Base-by-base conservation (phyloP, 2,888 invertebrate genomes). In the Synanthedon vespiformis region DNA sequence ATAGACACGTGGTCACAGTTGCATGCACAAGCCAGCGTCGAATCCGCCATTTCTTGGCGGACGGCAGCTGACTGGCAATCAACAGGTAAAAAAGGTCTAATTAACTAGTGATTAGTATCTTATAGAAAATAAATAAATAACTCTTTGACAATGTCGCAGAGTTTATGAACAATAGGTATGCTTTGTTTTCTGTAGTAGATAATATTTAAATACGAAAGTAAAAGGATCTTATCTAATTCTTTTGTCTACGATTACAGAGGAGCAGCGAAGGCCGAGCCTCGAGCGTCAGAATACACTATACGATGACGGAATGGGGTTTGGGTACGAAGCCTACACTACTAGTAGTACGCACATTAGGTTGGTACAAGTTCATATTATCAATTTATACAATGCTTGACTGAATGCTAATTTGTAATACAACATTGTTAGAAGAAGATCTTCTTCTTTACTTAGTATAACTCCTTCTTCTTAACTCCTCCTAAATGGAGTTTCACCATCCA, bases 221-320 rank as follows among this genome's bases (percentile, higher is more conserved):
- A 34, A 10, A 34, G 34, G n/a, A 0, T 44, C 44, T 44, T 8
- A n/a, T n/a, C n/a, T n/a, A 44, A 44, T 8, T 12, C 8, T n/a
- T 44, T 44, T 44, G 3, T 44, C 44, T 14, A 44, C 2, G n/a
- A 14, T 44, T 75, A 49, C 74, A 87, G 87, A 87, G 59, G 86
- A 86, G 44, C 85, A 82, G 62, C 78, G 94, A 68, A 89, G 93
- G 70, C 93, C 93, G 56, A 94, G 94, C 77, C 84, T 95, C 67
- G 95, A 94, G 77, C 89, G 94, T 65, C 95, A 95, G 80, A 91
- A 90, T 57, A 94, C 94, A 48, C 78, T 94, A 63, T 94, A 93
- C 67, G 93, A 94, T 71, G 94, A 94, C 67, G 76, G 71, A 51
- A 89, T 91, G 62, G 88, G 88, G 60, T 87, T 68, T 61, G 89